Evolutionary conservation across 2,113 vertebrate species (phyloP), one percentile per base, ranked within the genome.

Genomic region (Carassius gibelio): DNA sequence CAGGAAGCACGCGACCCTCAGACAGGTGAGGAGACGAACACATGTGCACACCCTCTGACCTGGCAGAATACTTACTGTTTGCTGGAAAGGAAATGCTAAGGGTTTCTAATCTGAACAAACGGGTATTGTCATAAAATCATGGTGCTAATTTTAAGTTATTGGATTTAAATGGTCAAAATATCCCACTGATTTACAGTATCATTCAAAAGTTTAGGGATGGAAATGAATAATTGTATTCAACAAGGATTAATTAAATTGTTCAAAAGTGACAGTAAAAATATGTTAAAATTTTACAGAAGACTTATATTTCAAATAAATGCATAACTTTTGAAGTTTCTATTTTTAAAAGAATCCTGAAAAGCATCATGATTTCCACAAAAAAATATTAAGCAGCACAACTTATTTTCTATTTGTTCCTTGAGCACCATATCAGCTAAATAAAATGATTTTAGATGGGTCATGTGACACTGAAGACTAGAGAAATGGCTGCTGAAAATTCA

Each of bases 1-100:
- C n/a, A 81, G 55, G 61, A 68, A n/a, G 34, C 75, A 83, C 62
- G 77, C 62, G 7, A 8, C 75, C 30, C 61, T 64, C 5, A 85
- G 55, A 75, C 59, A 77, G 59, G 71, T 68, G 75, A 68, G 69
- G 34, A 84, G 52, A 52, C n/a, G 61, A 50, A 83, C 48, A 85
- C 84, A 15, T 34, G 42, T 45, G 75, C 50, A 38, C 26, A 61
- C 48, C 11, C 42, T 34, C 11, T 81, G 61, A 17, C 38, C n/a
- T 26, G 34, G 19, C 19, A 42, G 9, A 71, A n/a, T 11, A 42
- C 42, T 42, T 42, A 21, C 17, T 71, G 9, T 71, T 71, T 71
- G 4, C 68, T 71, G 19, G 68, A 36, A 69, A 36, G 15, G 26
- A 68, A 68, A 34, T 61, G 2, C 59, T 61, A 61, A 61, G 59